Base-by-base conservation (phyloP, 2,797 vertebrate species). In the Aviceda cuculoides region DNA sequence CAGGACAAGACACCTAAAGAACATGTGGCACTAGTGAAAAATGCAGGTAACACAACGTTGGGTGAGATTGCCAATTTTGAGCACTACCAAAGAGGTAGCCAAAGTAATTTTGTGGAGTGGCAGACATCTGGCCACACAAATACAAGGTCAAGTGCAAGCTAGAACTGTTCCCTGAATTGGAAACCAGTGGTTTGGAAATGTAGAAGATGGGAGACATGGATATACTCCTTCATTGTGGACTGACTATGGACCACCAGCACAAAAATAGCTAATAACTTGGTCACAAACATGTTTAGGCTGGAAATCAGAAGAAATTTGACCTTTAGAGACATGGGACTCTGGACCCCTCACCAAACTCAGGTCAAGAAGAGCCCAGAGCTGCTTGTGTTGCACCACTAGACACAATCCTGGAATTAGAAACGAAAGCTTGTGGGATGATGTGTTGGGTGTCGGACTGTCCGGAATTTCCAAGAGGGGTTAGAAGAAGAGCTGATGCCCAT, bases 391-490 rank as follows among this genome's bases (percentile, higher is more conserved):
- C 3, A 2, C 42, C 0, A 0, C 21, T 63, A 75, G 78, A 63
- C 66, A 82, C 12, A 5, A 22, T 31, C 39, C 42, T 47, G 28
- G 66, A 63, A 80, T 6, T 52, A 91, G 90, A 82, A 96, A 95
- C 0, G 28, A 94, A 90, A 94, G 47, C 62, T 59, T 87, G 71
- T 49, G 59, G 87, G 77, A 93, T 94, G 92, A 82, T 79, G 66
- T 79, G 59, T 40, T 92, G 74, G 87, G 73, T 96, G 90, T 93
- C 6, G 5, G 63, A 59, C 92, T 91, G 67, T 75, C 89, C 90
- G 90, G 83, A 94, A 96, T 95, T 95, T 97, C 90, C 92, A 95
- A 80, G 78, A 39, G 39, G 52, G 52, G 40, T 94, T 96, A 93
- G 86, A 68, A 90, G 78, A 73, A 92, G 58, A 92, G 59, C 74